Percentiles rank a stretch among this genome's conserved stretches.
phyloP scores from a whole-genome alignment of 2,113 vertebrate species.

The Gopherus evgoodei region DNA sequence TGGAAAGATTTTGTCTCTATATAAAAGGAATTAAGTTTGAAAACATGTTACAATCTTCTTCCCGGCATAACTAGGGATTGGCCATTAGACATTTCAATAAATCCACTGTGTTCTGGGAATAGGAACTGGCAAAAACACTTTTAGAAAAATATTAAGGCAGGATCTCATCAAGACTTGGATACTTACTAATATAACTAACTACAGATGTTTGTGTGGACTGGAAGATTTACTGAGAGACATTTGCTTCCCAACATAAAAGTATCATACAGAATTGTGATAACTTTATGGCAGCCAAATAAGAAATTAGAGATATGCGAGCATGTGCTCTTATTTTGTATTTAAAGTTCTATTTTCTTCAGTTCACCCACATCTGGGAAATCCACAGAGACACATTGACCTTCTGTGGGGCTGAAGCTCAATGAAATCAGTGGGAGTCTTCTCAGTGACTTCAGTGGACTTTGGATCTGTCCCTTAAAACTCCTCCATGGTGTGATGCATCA shows the following conservation, averaged over 20 bases:
- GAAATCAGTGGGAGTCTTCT: rapidly evolving
- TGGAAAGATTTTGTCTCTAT: constrained; percentile 41
- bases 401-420: not conserved
- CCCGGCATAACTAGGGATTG: constrained; percentile 27
- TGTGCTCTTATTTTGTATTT: constrained; percentile 4
- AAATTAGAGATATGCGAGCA: constrained; percentile 19
- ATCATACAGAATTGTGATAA: constrained; percentile 18
- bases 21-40: constrained; percentile 33
- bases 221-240: not conserved
- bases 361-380: not conserved
- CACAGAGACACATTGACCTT: not conserved
- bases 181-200: constrained; percentile 14
- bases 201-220: constrained; percentile 64
- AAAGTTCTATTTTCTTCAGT: not conserved
- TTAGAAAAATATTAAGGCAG: constrained; percentile 46
- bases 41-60: constrained; percentile 16
- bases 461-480: not conserved
- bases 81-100: constrained; percentile 47
- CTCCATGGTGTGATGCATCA: not conserved
- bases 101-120: constrained; percentile 59
- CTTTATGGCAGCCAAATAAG: constrained; percentile 37
- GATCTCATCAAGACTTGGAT: constrained; percentile 51
- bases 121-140: constrained; percentile 70
- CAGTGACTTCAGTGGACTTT: not conserved
- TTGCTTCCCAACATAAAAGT: constrained; percentile 51